Evolutionary conservation across 2,888 invertebrate species (phyloP).

Genomic region (Unio delphinus): DNA sequence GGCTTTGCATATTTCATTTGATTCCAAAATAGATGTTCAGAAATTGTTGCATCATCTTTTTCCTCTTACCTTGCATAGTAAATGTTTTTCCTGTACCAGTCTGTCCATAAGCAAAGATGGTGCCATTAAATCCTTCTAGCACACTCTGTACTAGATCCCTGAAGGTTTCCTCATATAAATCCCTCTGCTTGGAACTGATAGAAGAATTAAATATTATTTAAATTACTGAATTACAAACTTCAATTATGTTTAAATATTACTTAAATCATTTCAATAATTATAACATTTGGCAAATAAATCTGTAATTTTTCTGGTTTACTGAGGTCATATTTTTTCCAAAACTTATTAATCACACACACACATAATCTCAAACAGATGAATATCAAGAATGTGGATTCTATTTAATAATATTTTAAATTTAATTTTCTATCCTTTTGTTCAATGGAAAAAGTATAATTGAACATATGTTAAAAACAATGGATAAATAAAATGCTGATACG

Average conservation of each 20-base stretch:
- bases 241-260: not conserved
- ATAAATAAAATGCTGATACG: too few species aligned
- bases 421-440: too few species aligned
- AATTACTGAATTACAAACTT: not conserved
- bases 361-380: too few species aligned
- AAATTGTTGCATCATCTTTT: not conserved
- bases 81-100: conserved; percentile 93
- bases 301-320: not conserved
- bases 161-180: conserved; percentile 96
- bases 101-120: conserved; percentile 99
- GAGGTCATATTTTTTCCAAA: too few species aligned
- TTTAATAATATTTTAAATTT: too few species aligned
- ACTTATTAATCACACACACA: too few species aligned
- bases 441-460: too few species aligned
- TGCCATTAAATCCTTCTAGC: conserved; percentile 97
- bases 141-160: conserved; percentile 95
- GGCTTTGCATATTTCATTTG: not conserved
- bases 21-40: not conserved
- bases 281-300: not conserved
- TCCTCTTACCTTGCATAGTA: conserved; percentile 78
- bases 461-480: too few species aligned
- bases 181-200: conserved; percentile 86
- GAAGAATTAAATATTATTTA: not conserved
- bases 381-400: too few species aligned
- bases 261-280: not conserved